These are phyloP conservation scores for Mya arenaria DNA, from an alignment of 1,140 invertebrate species.

Conservation along the genomic window DNA sequence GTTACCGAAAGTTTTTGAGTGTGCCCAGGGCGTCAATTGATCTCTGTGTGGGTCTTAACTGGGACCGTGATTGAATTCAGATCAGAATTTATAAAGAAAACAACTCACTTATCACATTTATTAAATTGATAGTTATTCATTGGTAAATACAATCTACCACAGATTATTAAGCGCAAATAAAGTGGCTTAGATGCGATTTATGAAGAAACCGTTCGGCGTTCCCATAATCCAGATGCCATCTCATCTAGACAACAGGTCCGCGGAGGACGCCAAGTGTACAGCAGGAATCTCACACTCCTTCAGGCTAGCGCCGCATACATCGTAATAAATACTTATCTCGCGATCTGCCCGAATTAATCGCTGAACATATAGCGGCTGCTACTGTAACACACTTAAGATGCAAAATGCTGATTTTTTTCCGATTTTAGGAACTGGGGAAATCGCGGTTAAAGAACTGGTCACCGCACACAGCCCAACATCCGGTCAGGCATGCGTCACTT, in stretches of 20 bases:
- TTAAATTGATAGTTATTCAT: too few species aligned
- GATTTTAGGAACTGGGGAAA: neutral
- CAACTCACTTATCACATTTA: too few species aligned
- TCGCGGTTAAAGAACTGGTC: neutral
- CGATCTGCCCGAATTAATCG: conserved; percentile 1
- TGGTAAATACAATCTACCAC: too few species aligned
- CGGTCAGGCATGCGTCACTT: neutral
- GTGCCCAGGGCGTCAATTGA: too few species aligned
- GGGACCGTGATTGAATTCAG: too few species aligned
- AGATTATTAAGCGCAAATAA: too few species aligned
- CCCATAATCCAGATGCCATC: neutral
- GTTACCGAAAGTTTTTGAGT: neutral
- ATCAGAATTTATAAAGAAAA: too few species aligned
- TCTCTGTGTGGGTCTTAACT: too few species aligned
- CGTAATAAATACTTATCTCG: neutral
- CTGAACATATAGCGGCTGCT: neutral
- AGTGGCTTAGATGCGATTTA: neutral
- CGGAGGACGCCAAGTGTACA: neutral
- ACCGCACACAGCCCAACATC: neutral
- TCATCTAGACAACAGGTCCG: conserved; percentile 21
- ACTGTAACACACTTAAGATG: neutral
- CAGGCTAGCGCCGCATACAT: neutral
- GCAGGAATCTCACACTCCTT: neutral
- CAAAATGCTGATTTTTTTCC: neutral
- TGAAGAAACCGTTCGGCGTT: neutral